Evolutionary conservation across 2,797 vertebrate genomes (phyloP), one percentile per base, ranked within the genome.

Genomic region (Eleutherodactylus coqui): DNA sequence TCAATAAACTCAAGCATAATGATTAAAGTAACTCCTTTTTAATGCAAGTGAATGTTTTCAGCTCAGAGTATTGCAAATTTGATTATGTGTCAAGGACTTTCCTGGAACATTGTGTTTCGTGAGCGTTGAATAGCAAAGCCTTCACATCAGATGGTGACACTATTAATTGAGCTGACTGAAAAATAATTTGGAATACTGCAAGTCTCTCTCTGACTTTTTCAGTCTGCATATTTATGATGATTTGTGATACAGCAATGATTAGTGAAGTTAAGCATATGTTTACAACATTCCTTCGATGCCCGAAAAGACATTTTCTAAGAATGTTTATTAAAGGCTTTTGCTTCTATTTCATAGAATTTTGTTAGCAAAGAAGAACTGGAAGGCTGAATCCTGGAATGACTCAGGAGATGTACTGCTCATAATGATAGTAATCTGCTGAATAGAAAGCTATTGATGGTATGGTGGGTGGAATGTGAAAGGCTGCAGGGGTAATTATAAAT

Each of bases 51-150:
- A 69, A 81, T 49, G 43, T 49, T 67, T 45, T 69, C 79, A 36
- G 8, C 43, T 79, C 21, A 45, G 38, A 47, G 38, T n/a, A 64
- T 47, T 58, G 21, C 36, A 43, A 45, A 47, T 69, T 70, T 82
- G 1, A 64, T 34, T 27, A 24, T 38, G 24, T 70, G 62, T 82
- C 79, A 82, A 82, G 62, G 79, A 69, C 62, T 82, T 69, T 36
- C 10, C 62, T 82, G 79, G 79, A 82, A 82, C 62, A 70, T 82
- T 36, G 17, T 51, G 79, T 70, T 72, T 45, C 13, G 21, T 38
- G 43, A 27, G 32, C 2, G 45, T 13, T 70, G 64, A 82, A 53
- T 70, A 70, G 64, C 79, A 51, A 82, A 82, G 29, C 29, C 38
- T 49, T 82, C 43, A 82, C 43, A 69, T 81, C 79, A 82, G 14